phyloP scores from a whole-genome alignment of 2,797 vertebrate genomes.

The Rachycentron canadum region DNA sequence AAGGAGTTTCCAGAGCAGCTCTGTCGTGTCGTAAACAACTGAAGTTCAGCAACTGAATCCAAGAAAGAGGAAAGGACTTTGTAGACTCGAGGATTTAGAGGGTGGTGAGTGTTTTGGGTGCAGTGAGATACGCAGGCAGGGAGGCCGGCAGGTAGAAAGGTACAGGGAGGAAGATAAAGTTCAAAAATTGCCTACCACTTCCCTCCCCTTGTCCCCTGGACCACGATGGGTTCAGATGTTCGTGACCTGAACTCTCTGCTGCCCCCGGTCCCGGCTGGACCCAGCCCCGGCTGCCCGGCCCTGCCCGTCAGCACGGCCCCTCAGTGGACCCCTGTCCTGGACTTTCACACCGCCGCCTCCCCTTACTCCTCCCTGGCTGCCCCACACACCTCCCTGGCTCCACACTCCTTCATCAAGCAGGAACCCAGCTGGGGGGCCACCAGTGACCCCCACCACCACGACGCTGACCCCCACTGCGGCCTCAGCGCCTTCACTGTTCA shows the following conservation, averaged over 20 bases:
- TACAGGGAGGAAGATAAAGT: conserved; percentile 25
- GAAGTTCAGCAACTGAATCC: conserved; percentile 23
- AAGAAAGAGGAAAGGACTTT: conserved; percentile 19
- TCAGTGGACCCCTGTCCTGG: conserved; percentile 93
- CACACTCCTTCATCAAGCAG: conserved; percentile 97
- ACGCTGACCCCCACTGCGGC: conserved; percentile 90
- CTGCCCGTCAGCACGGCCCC: conserved; percentile 92
- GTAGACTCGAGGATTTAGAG: conserved; percentile 14
- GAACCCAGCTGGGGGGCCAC: conserved; percentile 94
- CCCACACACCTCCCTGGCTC: conserved; percentile 89
- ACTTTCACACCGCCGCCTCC: conserved; percentile 90
- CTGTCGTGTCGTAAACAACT: conserved; percentile 15
- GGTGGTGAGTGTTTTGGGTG: conserved; percentile 11
- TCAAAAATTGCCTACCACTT: conserved; percentile 54
- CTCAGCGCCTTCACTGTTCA: conserved; percentile 97
- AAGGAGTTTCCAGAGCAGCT: conserved; percentile 49
- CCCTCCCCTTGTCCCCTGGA: conserved; percentile 48
- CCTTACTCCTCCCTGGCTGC: conserved; percentile 90
- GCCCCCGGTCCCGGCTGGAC: conserved; percentile 86
- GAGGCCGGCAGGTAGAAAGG: conserved; percentile 12
- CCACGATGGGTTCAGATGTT: conserved; percentile 92
- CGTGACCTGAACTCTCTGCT: conserved; percentile 95
- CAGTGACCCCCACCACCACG: conserved; percentile 88
- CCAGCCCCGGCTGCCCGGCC: conserved; percentile 86
- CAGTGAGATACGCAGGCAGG: background rate